These are phyloP conservation scores for Pogonognathellus flavescens DNA, from an alignment of 1,140 invertebrate genomes.

Conservation along the genomic window DNA sequence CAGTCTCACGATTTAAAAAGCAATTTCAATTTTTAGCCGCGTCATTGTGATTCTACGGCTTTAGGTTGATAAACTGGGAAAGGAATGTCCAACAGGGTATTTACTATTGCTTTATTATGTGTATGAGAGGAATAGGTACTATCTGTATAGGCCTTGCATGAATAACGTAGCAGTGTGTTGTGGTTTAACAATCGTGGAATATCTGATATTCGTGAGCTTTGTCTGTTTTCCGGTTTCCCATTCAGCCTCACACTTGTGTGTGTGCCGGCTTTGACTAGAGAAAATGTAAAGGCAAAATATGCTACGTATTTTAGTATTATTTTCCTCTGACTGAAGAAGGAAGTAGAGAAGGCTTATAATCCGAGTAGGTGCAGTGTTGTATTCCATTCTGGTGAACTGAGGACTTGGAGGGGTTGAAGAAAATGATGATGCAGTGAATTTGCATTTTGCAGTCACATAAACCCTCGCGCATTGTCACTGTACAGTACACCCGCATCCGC, in stretches of 20 bases:
- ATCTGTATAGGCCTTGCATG: not conserved
- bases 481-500: not conserved
- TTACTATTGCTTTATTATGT: not conserved
- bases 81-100: constrained; percentile 39
- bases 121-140: too few species aligned
- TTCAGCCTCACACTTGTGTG: not conserved
- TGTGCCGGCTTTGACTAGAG: too few species aligned
- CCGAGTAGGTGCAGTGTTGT: too few species aligned
- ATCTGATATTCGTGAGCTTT: constrained; percentile 16
- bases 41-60: constrained; percentile 12
- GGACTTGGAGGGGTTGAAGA: constrained; percentile 20
- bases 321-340: too few species aligned
- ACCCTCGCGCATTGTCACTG: constrained; percentile 10
- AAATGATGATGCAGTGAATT: constrained; percentile 39
- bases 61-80: not conserved
- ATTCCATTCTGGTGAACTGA: constrained; percentile 4
- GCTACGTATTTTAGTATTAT: too few species aligned
- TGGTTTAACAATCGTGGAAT: constrained; percentile 15
- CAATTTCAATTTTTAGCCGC: constrained; percentile 7
- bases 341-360: not conserved
- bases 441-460: constrained; percentile 29
- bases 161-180: not conserved
- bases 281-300: too few species aligned
- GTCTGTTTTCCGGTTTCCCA: constrained; percentile 32
- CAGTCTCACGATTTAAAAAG: constrained; percentile 3